Base-by-base conservation (phyloP, 2,888 invertebrate genomes). In the Drosophila cognata region DNA sequence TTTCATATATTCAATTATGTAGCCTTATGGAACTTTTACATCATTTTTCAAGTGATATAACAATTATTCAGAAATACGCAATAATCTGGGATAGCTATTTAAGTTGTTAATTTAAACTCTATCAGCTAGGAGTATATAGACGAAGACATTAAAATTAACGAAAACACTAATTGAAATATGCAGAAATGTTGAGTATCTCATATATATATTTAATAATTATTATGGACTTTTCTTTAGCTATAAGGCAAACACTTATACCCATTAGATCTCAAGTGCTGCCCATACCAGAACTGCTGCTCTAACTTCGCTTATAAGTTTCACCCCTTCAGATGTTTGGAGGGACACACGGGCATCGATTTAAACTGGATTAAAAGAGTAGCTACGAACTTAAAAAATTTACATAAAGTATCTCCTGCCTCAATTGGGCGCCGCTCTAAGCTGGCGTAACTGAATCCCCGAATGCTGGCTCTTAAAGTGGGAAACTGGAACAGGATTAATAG, bases 361-460 rank as follows among this genome's bases (percentile, higher is more conserved):
- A 86, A 86, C 88, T 80, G 84, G 85, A 82, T 86, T 80, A 79
- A 65, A 76, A 77, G 71, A 77, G 79, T 74, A 84, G 67, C 76
- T 79, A 74, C 51, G 68, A 65, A 56, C 67, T 78, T 79, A 70
- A 58, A 21, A 77, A 86, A 88, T 88, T 86, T 65, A 70, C 84
- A 88, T 85, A 88, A 88, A 71, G 78, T 76, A 86, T 84, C 74
- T 72, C n/a, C 63, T 70, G 60, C 67, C 64, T 74, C 74, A 63
- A 77, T 77, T 67, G 61, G 59, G 7, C 58, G 46, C 55, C 60
- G 57, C 70, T 59, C 64, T 86, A 88, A 88, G 86, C 86, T 71
- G 80, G 66, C 88, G 84, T 85, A 88, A 84, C 85, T 74, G 79
- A 88, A 84, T 82, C 65, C 57, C 66, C 50, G 43, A 29, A 61